A percentile compares a stretch with the other conserved stretches of the same genome.
Evolutionary conservation across 64 coral and sea anemone species (phyloP).

Genomic region (Acropora yongei): DNA sequence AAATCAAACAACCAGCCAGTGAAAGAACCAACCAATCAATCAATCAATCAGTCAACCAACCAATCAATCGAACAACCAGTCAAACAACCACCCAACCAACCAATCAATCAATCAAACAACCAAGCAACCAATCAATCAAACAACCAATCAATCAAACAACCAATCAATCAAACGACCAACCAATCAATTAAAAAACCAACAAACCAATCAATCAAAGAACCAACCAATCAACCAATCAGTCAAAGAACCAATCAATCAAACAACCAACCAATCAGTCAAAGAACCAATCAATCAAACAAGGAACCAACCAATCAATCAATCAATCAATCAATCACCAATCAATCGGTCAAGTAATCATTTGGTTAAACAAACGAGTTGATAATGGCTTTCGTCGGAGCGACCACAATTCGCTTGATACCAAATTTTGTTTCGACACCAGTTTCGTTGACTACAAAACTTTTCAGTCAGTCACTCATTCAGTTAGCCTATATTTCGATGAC

Average conservation of each 20-base stretch:
- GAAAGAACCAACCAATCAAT: too few species aligned
- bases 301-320: background rate
- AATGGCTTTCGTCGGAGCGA: too few species aligned
- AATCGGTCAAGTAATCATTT: background rate
- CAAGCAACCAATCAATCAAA: background rate
- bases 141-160: background rate
- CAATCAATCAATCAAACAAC: background rate
- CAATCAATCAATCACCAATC: background rate
- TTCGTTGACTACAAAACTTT: too few species aligned
- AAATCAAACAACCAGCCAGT: background rate
- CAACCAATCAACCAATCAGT: background rate
- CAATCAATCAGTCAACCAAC: too few species aligned
- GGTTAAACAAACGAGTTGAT: too few species aligned
- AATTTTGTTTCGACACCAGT: too few species aligned
- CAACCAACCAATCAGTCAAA: background rate
- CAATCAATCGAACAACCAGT: too few species aligned
- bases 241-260: background rate
- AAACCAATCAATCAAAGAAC: background rate
- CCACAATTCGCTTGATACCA: too few species aligned
- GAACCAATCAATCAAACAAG: background rate
- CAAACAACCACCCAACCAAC: background rate
- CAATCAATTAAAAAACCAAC: background rate
- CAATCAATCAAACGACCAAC: background rate
- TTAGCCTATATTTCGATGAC: background rate
- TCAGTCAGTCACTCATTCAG: background rate